Evolutionary conservation across 2,797 vertebrate genomes (phyloP).

Genomic region (Tenualosa thibaudeaui): DNA sequence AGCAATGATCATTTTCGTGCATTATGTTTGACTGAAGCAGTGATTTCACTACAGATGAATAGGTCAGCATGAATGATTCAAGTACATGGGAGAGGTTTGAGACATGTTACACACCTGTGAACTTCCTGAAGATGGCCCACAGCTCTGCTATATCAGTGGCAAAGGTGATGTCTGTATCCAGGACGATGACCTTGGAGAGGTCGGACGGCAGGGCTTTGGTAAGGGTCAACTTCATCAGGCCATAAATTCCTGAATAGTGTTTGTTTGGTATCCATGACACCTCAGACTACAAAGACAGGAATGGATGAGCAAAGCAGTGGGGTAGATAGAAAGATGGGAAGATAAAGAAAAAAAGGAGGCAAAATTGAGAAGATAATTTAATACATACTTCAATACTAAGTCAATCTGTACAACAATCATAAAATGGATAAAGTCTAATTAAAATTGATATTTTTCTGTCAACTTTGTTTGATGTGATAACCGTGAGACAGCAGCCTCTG

Average conservation of each 20-base stretch:
- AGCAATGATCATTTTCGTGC: too few relatives aligned
- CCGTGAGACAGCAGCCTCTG: constrained; percentile 39
- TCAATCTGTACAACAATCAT: neutral
- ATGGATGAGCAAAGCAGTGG: neutral
- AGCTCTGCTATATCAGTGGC: constrained; percentile 95
- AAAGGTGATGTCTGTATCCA: constrained; percentile 97
- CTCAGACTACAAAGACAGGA: constrained; percentile 76
- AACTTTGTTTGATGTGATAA: neutral
- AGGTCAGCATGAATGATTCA: neutral
- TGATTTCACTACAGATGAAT: neutral
- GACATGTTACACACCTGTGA: constrained; percentile 78
- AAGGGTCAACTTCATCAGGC: constrained; percentile 94
- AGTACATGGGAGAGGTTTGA: neutral
- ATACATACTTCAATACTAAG: neutral
- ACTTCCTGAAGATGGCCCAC: constrained; percentile 92
- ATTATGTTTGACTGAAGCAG: neutral
- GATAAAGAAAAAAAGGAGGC: constrained; percentile 1
- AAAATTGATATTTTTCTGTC: neutral
- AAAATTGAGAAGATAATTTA: neutral
- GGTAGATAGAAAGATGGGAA: neutral
- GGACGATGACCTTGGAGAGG: constrained; percentile 91
- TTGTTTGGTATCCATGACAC: constrained; percentile 98
- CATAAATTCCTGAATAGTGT: constrained; percentile 96
- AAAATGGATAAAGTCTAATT: too few relatives aligned
- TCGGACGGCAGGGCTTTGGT: constrained; percentile 84